Evolutionary conservation across 92 coral and sea anemone species (phyloP).

Genomic region (Galaxea fascicularis): DNA sequence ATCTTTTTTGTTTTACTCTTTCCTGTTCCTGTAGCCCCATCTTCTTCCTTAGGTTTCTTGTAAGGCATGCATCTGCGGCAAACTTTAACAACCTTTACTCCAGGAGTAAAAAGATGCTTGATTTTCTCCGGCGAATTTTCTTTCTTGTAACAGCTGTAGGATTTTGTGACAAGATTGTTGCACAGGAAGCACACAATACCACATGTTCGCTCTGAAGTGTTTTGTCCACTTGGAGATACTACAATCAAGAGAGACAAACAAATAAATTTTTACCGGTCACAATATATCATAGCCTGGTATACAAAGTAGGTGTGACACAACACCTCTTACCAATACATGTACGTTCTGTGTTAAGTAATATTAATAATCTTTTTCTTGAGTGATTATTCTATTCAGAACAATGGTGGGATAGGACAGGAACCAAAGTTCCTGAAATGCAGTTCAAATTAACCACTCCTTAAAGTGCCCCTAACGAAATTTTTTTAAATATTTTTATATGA

Average conservation of each 20-base stretch:
- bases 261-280: neutral
- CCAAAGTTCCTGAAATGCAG: too few species aligned
- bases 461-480: too few species aligned
- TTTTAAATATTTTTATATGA: too few species aligned
- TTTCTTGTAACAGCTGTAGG: conserved; percentile 93
- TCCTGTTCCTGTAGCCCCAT: conserved; percentile 14
- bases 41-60: conserved; percentile 89
- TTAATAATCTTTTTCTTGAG: too few species aligned
- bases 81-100: conserved; percentile 87
- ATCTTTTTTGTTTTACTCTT: conserved; percentile 50
- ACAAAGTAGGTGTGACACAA: too few species aligned
- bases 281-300: too few species aligned
- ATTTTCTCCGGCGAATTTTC: conserved; percentile 95
- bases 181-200: conserved; percentile 93
- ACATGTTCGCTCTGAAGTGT: conserved; percentile 73
- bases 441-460: too few species aligned
- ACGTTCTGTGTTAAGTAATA: too few species aligned
- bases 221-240: conserved; percentile 66
- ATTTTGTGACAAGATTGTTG: conserved; percentile 88
- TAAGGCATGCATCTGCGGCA: conserved; percentile 97
- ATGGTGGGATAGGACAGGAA: too few species aligned
- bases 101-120: conserved; percentile 79
- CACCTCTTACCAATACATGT: too few species aligned
- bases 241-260: neutral
- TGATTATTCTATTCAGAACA: too few species aligned